Conservation (phyloP, 1,140 invertebrate species). For the Drosophila insularis region DNA sequence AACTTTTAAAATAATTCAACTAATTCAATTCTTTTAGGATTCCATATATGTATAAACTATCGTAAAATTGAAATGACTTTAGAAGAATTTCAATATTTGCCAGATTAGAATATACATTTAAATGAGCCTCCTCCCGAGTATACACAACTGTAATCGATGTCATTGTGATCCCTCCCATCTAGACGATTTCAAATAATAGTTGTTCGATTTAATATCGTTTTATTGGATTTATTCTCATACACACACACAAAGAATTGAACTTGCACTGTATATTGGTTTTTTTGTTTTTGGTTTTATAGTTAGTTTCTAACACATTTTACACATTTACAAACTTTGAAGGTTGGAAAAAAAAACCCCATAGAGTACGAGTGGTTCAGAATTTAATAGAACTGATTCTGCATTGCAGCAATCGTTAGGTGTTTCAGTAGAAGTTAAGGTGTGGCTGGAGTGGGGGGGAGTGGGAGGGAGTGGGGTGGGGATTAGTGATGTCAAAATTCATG, state of each 20-base stretch:
- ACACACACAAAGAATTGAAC: constrained; percentile 65
- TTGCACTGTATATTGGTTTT: constrained; percentile 29
- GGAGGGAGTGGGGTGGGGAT: too few relatives aligned
- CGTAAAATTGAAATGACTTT: too few relatives aligned
- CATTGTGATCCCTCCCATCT: too few relatives aligned
- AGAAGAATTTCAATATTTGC: too few relatives aligned
- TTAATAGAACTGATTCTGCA: not conserved
- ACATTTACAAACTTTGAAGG: constrained; percentile 42
- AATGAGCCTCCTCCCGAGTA: too few relatives aligned
- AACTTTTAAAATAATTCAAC: too few relatives aligned
- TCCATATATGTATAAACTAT: too few relatives aligned
- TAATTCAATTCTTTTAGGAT: too few relatives aligned
- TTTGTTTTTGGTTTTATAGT: constrained; percentile 13
- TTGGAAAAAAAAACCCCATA: constrained; percentile 40
- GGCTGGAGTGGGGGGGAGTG: not conserved
- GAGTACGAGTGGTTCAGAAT: not conserved
- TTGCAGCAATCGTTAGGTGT: not conserved
- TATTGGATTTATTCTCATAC: constrained; percentile 53
- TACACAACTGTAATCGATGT: too few relatives aligned
- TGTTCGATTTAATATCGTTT: constrained; percentile 54
- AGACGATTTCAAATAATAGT: not conserved
- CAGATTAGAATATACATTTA: too few relatives aligned
- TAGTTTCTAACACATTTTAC: constrained; percentile 44
- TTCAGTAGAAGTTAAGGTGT: too few relatives aligned
- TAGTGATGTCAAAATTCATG: constrained; percentile 35